Evolutionary conservation across 2,888 invertebrate species (phyloP), one percentile per base, ranked within the genome.

Genomic region (Lepetodrilus schrolli): DNA sequence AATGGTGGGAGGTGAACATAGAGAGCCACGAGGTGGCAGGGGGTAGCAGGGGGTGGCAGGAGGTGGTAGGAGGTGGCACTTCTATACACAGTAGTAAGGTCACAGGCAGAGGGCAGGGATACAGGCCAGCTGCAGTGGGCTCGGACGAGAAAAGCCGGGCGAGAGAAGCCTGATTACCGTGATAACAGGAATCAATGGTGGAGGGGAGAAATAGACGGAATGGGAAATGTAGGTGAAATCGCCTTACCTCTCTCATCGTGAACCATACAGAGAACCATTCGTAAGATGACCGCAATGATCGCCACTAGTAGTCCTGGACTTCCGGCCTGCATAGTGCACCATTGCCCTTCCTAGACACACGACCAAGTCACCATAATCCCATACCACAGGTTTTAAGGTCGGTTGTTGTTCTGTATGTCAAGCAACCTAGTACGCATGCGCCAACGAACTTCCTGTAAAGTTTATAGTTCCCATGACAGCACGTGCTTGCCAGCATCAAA

Each of bases 381-480:
- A 30, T 30, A 58, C 58, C 34, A 58, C 58, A 58, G 58, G 58
- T 58, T 58, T 58, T 58, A 58, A 58, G 58, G 58, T 58, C 58
- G 58, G 58, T 58, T 58, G 58, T 58, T 58, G 58, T 58, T 58
- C 58, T 26, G 58, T 58, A 34, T 58, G 58, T 58, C 58, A 58
- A 58, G 58, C 26, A 26, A 30, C 34, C 30, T 34, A 58, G 58
- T 58, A 58, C 58, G 58, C 58, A 58, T 58, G 58, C 58, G 58
- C 34, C 58, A 58, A 58, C 30, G 58, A 30, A 58, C 58, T 58
- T 58, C 58, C 58, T 58, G 58, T 58, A 30, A 23, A 58, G 58
- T 58, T 58, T 58, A 43, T 43, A 43, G 43, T 43, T 43, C 58
- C 58, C 58, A 58, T 58, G 58, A 26, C 58, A 58, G 58, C 58